These are phyloP conservation scores for Drosophila athabasca DNA, from an alignment of 1,140 invertebrate species.

Conservation along the genomic window DNA sequence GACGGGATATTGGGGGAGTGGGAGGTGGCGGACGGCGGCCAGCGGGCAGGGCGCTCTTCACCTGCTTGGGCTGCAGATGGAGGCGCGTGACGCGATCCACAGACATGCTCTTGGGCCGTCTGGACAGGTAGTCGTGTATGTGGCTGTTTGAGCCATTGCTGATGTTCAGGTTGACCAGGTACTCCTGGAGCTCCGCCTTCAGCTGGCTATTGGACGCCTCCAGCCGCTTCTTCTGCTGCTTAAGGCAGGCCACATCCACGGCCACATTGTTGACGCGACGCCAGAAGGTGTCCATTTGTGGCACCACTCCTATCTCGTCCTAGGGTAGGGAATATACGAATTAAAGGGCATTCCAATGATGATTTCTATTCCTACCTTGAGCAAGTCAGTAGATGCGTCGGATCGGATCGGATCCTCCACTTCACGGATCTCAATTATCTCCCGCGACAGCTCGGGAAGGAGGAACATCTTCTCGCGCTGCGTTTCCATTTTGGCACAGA, in stretches of 20 bases:
- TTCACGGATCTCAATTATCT: conserved; percentile 64
- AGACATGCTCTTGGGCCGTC: conserved; percentile 80
- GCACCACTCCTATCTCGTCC: conserved; percentile 54
- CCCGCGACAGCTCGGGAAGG: conserved; percentile 78
- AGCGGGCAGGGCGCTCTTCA: conserved; percentile 54
- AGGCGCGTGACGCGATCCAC: conserved; percentile 71
- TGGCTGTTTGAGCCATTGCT: conserved; percentile 74
- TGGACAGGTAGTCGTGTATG: conserved; percentile 66
- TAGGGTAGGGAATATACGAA: not conserved
- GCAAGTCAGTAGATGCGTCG: conserved; percentile 35
- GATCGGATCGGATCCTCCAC: conserved; percentile 15
- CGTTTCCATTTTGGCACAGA: conserved; percentile 86
- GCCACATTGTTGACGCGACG: conserved; percentile 75
- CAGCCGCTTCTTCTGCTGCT: conserved; percentile 66
- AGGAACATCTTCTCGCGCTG: conserved; percentile 85
- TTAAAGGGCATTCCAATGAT: not conserved
- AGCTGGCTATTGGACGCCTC: conserved; percentile 66
- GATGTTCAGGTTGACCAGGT: conserved; percentile 75
- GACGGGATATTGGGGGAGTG: conserved; percentile 21
- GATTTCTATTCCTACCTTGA: conserved; percentile 37
- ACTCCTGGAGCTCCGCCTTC: conserved; percentile 70
- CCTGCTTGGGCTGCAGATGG: conserved; percentile 60
- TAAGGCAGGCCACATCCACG: conserved; percentile 74
- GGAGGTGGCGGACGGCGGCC: conserved; percentile 36
- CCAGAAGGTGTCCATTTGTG: conserved; percentile 81